Percentiles rank a stretch among this genome's conserved stretches.
phyloP scores from a whole-genome alignment of 2,888 invertebrate genomes.

The Drosophila putrida region DNA sequence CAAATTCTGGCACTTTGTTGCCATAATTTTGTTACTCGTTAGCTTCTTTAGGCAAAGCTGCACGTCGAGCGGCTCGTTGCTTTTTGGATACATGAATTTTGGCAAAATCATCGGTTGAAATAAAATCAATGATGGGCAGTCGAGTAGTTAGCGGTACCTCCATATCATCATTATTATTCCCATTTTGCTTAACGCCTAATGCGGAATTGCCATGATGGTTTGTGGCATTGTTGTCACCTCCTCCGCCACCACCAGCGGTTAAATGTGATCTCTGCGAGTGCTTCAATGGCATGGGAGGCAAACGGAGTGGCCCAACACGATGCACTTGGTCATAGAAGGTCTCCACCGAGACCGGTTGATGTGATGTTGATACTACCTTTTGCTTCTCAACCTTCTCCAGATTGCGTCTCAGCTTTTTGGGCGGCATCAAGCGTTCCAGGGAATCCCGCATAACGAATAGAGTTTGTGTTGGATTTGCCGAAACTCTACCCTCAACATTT shows the following conservation, averaged over 20 bases:
- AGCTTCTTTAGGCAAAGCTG: not conserved
- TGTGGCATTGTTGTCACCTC: not conserved
- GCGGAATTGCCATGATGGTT: not conserved
- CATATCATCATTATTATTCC: slow-evolving; percentile 15
- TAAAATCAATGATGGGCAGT: slow-evolving; percentile 71
- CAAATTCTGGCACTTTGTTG: not conserved
- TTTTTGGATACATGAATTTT: slow-evolving; percentile 24
- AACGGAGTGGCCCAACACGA: not conserved
- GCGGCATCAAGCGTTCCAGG: not conserved
- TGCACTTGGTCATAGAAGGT: slow-evolving; percentile 3
- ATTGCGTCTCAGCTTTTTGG: not conserved
- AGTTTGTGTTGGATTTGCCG: not conserved
- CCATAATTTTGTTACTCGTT: not conserved
- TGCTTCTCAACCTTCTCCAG: not conserved
- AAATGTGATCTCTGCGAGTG: not conserved
- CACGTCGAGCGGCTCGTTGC: slow-evolving; percentile 3
- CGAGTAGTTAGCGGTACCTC: slow-evolving; percentile 60
- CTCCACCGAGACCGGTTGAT: slow-evolving; percentile 4
- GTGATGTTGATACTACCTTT: not conserved
- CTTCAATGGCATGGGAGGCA: slow-evolving; percentile 5
- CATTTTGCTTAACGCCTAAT: not conserved
- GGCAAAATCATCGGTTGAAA: slow-evolving; percentile 66
- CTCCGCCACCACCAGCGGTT: not conserved
- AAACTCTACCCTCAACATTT: not conserved
- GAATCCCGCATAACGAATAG: slow-evolving; percentile 1